Conservation (phyloP, 1,140 invertebrate genomes). For the Hylaeus anthracinus region DNA sequence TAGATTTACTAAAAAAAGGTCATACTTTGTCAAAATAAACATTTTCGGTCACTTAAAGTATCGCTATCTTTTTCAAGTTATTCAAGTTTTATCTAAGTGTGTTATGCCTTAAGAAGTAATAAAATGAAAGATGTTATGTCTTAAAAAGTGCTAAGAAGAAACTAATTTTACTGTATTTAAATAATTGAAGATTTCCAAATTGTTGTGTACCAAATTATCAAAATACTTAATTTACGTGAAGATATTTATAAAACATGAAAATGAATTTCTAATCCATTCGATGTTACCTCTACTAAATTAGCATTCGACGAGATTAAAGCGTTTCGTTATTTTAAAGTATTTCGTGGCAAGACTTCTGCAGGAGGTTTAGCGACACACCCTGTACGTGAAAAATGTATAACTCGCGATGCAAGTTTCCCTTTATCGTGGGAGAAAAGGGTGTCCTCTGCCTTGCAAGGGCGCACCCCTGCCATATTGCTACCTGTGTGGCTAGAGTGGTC, state of each 20-base stretch:
- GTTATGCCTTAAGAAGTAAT: no score
- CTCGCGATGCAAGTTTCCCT: slow-evolving; percentile 38
- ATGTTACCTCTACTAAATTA: background rate
- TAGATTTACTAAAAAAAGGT: no score
- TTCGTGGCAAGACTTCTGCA: background rate
- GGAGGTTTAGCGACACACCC: background rate
- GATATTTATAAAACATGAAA: background rate
- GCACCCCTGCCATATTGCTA: slow-evolving; percentile 61
- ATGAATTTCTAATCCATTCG: no score
- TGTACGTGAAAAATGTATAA: background rate
- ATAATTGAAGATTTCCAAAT: no score
- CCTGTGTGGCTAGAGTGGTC: slow-evolving; percentile 34
- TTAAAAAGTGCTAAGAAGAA: no score
- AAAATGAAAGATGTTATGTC: no score
- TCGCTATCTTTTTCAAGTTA: no score
- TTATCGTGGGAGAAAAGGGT: slow-evolving; percentile 48
- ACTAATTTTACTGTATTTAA: no score
- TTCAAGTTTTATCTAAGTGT: no score
- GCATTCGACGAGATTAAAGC: background rate
- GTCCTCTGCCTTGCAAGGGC: slow-evolving; percentile 43
- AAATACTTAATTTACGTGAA: background rate
- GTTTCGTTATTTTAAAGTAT: no score
- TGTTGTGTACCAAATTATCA: background rate
- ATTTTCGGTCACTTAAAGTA: no score
- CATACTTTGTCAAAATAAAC: no score